These are phyloP conservation scores for Idaea dimidiata DNA, from an alignment of 2,888 invertebrate genomes.

Conservation along the genomic window DNA sequence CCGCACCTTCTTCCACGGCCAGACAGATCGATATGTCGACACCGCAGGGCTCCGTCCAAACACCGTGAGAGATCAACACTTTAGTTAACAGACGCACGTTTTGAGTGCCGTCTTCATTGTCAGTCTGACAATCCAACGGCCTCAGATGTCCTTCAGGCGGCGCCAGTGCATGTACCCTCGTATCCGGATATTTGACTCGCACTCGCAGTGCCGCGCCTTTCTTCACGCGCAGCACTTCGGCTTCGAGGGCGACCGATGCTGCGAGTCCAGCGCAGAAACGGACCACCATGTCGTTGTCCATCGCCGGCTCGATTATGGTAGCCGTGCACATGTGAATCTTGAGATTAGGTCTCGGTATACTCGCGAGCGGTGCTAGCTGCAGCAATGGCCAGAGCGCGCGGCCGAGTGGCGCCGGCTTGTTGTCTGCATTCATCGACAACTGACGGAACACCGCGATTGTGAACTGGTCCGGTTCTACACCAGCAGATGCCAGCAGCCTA, in stretches of 20 bases:
- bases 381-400: conserved; percentile 89
- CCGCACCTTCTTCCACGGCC: conserved; percentile 82
- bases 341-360: conserved; percentile 85
- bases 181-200: conserved; percentile 95
- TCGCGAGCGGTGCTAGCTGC: conserved; percentile 83
- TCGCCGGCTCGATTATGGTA: conserved; percentile 90
- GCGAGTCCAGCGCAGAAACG: conserved; percentile 97
- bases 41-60: conserved; percentile 95
- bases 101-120: conserved; percentile 75
- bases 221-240: conserved; percentile 90
- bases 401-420: conserved; percentile 91
- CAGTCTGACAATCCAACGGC: conserved; percentile 82
- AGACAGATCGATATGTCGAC: conserved; percentile 92
- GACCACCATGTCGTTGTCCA: conserved; percentile 87
- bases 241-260: conserved; percentile 92
- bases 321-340: conserved; percentile 90
- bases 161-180: conserved; percentile 90
- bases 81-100: conserved; percentile 89
- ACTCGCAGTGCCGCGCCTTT: conserved; percentile 88
- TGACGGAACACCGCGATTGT: conserved; percentile 90
- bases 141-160: conserved; percentile 90
- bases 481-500: conserved; percentile 62
- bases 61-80: conserved; percentile 93
- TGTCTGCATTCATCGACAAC: conserved; percentile 87
- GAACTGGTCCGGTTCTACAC: conserved; percentile 88